Percentiles rank a stretch among this genome's conserved stretches.
These are phyloP conservation scores for Lysandra coridon DNA, from an alignment of 2,888 invertebrate genomes.

Conservation along the genomic window DNA sequence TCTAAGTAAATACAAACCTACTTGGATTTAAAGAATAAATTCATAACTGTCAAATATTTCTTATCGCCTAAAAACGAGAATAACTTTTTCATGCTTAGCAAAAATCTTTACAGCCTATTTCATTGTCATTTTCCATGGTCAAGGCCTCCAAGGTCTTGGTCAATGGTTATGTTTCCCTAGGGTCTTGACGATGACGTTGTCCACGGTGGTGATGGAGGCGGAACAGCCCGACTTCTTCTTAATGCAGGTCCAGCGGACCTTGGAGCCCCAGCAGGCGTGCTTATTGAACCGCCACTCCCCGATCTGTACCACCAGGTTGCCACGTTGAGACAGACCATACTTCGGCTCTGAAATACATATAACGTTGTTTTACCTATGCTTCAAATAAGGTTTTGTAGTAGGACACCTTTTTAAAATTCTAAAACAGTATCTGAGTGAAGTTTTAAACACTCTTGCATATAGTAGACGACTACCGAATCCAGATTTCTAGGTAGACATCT, in stretches of 20 bases:
- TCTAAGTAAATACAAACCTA: background rate
- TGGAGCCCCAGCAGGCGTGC: constrained; percentile 71
- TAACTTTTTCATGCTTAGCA: background rate
- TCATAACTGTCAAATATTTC: background rate
- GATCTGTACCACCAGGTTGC: constrained; percentile 71
- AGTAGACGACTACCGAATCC: too few relatives aligned
- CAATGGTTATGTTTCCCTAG: constrained; percentile 71
- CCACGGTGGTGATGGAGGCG: constrained; percentile 69
- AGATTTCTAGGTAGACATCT: too few relatives aligned
- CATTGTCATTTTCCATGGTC: background rate
- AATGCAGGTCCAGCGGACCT: constrained; percentile 73
- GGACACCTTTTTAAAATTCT: too few relatives aligned
- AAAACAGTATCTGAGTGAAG: too few relatives aligned
- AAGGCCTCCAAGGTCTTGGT: background rate
- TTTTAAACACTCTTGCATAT: too few relatives aligned
- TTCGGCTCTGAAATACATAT: constrained; percentile 61
- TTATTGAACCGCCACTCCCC: constrained; percentile 74
- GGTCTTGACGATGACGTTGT: constrained; percentile 71
- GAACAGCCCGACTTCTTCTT: constrained; percentile 73
- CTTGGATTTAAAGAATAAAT: background rate
- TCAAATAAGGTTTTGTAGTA: background rate
- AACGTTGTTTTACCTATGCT: constrained; percentile 26
- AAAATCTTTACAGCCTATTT: background rate
- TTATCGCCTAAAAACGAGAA: background rate
- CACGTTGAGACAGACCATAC: constrained; percentile 69